A percentile compares a stretch with the other conserved stretches of the same genome.
phyloP scores from a whole-genome alignment of 2,888 invertebrate genomes.

The Drosophila glabriapex region DNA sequence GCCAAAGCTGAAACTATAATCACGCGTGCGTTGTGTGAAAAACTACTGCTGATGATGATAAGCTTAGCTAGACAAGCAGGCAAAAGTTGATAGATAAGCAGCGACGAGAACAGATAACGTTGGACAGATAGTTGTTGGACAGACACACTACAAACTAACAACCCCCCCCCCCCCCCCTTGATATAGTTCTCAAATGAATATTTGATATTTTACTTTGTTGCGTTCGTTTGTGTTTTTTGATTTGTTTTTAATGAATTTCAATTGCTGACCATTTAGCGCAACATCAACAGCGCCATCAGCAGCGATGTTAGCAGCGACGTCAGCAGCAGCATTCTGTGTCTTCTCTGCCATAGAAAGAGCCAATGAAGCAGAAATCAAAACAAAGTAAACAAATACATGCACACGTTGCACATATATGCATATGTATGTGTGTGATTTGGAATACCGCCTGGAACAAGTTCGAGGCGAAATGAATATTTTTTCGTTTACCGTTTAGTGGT shows the following conservation, averaged over 20 bases:
- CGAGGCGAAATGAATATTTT: slow-evolving; percentile 25
- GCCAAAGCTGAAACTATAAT: slow-evolving; percentile 30
- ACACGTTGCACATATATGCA: not conserved
- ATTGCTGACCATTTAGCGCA: slow-evolving; percentile 60
- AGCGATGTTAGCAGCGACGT: not conserved
- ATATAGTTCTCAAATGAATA: slow-evolving; percentile 34
- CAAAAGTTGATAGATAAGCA: slow-evolving; percentile 32
- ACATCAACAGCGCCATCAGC: slow-evolving; percentile 40
- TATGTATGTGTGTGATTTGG: not conserved
- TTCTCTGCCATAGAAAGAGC: slow-evolving; percentile 8
- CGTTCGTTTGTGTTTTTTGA: slow-evolving; percentile 48
- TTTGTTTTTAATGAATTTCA: slow-evolving; percentile 70
- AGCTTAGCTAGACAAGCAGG: slow-evolving; percentile 42
- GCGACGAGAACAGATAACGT: slow-evolving; percentile 10
- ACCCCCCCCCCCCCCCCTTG: not conserved
- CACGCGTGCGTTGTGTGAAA: slow-evolving; percentile 56
- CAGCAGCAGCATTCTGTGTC: not conserved
- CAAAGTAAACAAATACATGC: slow-evolving; percentile 16
- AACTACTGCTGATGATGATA: slow-evolving; percentile 20
- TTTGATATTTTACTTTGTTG: slow-evolving; percentile 26
- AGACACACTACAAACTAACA: not conserved
- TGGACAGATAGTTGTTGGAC: not conserved
- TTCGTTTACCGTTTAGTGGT: slow-evolving; percentile 11
- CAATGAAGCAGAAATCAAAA: slow-evolving; percentile 51
- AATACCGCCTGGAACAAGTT: slow-evolving; percentile 45